Conservation (phyloP, 2,113 vertebrate genomes). For the Felis catus region F.catus_Fca126_mat1.0 CM031415.1:78654001-78654500, state of each 20-base stretch:
- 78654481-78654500: neutral
- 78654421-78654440: neutral
- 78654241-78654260: neutral
- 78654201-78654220: neutral
- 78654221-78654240: slow-evolving; percentile 30
- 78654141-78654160: neutral
- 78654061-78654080: neutral
- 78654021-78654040: neutral
- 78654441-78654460: neutral
- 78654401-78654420: neutral
- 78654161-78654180: neutral
- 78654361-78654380: neutral
- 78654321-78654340: neutral
- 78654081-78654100: neutral
- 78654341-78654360: neutral
- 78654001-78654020: neutral
- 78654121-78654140: neutral
- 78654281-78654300: neutral
- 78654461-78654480: neutral
- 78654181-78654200: slow-evolving; percentile 25
- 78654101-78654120: neutral
- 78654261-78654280: neutral
- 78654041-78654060: neutral
- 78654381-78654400: neutral
- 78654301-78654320: neutral